Evolutionary conservation across 2,113 vertebrate species (phyloP), one percentile per base, ranked within the genome.

Genomic region (Brachyistius frenatus): DNA sequence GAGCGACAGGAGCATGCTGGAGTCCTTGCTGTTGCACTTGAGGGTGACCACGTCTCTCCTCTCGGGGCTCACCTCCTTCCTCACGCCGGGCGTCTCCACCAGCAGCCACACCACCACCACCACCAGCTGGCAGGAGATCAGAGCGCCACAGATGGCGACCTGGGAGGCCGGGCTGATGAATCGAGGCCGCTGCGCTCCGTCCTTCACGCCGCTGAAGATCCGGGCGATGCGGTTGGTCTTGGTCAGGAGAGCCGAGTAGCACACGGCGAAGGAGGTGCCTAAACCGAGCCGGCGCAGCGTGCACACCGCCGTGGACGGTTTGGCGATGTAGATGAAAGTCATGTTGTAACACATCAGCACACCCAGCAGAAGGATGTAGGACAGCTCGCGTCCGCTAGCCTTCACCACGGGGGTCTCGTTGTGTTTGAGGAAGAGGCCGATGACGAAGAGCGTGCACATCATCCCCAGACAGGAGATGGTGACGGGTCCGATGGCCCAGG

Each of bases 221-320:
- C 98, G 95, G 0, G 98, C 97, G 0, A 99, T 99, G 75, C 98
- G 97, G 76, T 99, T 99, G 0, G 98, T 99, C 94, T 99, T 99
- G 88, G 98, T 99, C 56, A 99, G 91, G 76, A 99, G 95, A 5
- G 98, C 98, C 0, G 98, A 98, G 88, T 99, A 99, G 92, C 98
- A 99, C 52, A 99, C 96, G 0, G 98, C 97, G 0, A 99, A 99
- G 49, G 98, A 98, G 0, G 97, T 98, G 54, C 98, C 98, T 80
- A 99, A 83, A 14, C 98, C 97, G 0, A 99, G 91, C 2, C 98
- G 96, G 13, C 98, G 96, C 2, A 99, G 91, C 0, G 97, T 95
- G 53, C 98, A 99, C 39, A 99, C 96, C 0, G 88, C 95, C 0
- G 95, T 95, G 31, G 98, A 99, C 0, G 98, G 98, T 91, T 98